Percentiles rank a stretch among this genome's conserved stretches.
phyloP scores from a whole-genome alignment of 2,888 invertebrate genomes.

The Apoda limacodes region DNA sequence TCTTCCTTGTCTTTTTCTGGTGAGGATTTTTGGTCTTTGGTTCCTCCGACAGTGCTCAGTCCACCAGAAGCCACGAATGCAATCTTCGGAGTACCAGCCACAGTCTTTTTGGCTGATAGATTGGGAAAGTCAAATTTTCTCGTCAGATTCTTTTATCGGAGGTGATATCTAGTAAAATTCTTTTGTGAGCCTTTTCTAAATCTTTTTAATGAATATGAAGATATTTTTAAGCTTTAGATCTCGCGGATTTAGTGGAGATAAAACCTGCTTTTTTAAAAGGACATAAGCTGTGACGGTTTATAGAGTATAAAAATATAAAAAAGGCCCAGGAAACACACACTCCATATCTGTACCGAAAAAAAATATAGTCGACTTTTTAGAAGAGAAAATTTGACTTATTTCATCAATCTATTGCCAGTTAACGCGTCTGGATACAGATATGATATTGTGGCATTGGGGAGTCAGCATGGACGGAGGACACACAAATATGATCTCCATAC shows the following conservation, averaged over 20 bases:
- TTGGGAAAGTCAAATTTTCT: slow-evolving; percentile 55
- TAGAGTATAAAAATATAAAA: too few species aligned
- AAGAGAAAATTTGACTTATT: slow-evolving; percentile 59
- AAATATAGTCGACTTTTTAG: slow-evolving; percentile 15
- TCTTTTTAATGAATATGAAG: too few species aligned
- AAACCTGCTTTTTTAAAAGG: too few species aligned
- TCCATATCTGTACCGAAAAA: slow-evolving; percentile 59
- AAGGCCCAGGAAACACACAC: slow-evolving; percentile 49
- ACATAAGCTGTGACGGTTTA: too few species aligned
- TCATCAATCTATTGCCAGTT: slow-evolving; percentile 32
- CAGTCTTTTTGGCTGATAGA: slow-evolving; percentile 55
- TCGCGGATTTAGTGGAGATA: too few species aligned
- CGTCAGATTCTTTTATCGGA: slow-evolving; percentile 18
- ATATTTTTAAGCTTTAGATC: neutral
- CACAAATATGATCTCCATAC: slow-evolving; percentile 39
- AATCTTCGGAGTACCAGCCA: slow-evolving; percentile 79
- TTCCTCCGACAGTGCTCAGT: slow-evolving; percentile 71
- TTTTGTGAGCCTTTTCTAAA: slow-evolving; percentile 29
- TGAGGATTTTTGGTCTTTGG: slow-evolving; percentile 19
- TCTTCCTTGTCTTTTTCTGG: slow-evolving; percentile 36
- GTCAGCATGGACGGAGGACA: slow-evolving; percentile 26
- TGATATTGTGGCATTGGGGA: slow-evolving; percentile 52
- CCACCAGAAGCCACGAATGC: slow-evolving; percentile 86
- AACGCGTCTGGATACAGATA: slow-evolving; percentile 57
- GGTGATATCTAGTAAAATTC: neutral